A percentile compares a stretch with the other conserved stretches of the same genome.
Evolutionary conservation across 2,113 vertebrate species (phyloP).

Genomic region (Pseudolaguvia tuberculata): DNA sequence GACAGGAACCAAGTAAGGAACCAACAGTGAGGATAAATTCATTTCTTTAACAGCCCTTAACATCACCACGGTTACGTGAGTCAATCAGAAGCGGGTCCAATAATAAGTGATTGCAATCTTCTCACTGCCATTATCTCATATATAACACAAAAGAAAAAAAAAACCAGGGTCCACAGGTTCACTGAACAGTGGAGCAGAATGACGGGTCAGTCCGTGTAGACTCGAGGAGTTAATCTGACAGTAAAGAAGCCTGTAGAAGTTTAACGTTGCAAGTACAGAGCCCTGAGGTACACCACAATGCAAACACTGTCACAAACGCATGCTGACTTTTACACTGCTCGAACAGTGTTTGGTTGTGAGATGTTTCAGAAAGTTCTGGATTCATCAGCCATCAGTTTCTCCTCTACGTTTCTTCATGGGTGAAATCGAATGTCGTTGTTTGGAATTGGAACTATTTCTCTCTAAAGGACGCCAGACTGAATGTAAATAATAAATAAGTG

Average conservation of each 20-base stretch:
- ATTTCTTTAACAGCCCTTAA: not conserved
- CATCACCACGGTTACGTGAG: not conserved
- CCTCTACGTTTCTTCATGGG: not conserved
- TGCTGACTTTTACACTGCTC: not conserved
- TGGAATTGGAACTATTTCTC: constrained; percentile 16
- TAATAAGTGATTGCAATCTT: not conserved
- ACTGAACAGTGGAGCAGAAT: not conserved
- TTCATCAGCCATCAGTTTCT: not conserved
- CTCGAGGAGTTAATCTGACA: not conserved
- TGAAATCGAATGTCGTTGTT: not conserved
- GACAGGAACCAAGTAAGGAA: not conserved
- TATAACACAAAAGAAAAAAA: too few species aligned
- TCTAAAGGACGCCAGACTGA: constrained; percentile 41
- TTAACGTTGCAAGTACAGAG: not conserved
- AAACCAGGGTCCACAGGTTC: too few species aligned
- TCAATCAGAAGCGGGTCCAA: not conserved
- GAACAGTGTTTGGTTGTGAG: not conserved
- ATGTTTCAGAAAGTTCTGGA: not conserved
- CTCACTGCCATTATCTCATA: not conserved
- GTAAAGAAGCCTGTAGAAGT: not conserved
- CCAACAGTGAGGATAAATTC: not conserved
- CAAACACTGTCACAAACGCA: not conserved
- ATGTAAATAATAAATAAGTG: constrained; percentile 55
- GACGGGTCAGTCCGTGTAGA: not conserved
- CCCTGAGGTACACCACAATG: not conserved